Percentiles rank a stretch among this genome's conserved stretches.
Conservation (phyloP, 2,797 vertebrate genomes). For the Bovichtus variegatus region DNA sequence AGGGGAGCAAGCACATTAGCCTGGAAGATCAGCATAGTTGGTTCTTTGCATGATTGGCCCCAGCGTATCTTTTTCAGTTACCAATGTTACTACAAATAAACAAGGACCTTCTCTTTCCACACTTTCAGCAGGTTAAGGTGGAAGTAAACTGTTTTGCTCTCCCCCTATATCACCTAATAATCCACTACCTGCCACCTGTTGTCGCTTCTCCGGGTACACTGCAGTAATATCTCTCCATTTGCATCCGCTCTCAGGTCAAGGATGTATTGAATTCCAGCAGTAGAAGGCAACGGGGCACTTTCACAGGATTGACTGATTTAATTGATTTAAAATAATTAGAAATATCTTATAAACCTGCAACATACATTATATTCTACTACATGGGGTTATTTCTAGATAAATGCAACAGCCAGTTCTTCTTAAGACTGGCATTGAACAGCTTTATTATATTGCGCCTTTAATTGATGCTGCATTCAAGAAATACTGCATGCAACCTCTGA, state of each 20-base stretch:
- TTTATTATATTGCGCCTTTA: constrained; percentile 20
- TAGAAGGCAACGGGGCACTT: constrained; percentile 48
- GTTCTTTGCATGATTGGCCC: neutral
- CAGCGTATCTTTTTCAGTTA: neutral
- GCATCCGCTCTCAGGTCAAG: constrained; percentile 12
- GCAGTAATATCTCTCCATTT: neutral
- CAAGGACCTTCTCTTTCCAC: neutral
- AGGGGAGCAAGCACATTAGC: neutral
- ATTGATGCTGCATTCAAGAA: constrained; percentile 34
- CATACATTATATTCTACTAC: neutral
- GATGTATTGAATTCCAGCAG: constrained; percentile 45
- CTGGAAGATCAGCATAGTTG: neutral
- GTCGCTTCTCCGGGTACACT: neutral
- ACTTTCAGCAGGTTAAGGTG: neutral
- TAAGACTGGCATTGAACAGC: neutral
- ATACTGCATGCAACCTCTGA: constrained; percentile 32
- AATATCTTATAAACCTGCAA: constrained; percentile 11
- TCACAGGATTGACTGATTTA: constrained; percentile 35
- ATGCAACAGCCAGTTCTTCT: constrained; percentile 9
- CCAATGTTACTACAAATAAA: neutral
- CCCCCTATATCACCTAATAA: neutral
- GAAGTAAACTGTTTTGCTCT: neutral
- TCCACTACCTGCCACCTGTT: neutral
- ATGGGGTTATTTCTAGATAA: constrained; percentile 13
- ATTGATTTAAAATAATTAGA: constrained; percentile 41